These are phyloP conservation scores for Zelleria hepariella DNA, from an alignment of 2,888 invertebrate genomes.

Conservation along the genomic window DNA sequence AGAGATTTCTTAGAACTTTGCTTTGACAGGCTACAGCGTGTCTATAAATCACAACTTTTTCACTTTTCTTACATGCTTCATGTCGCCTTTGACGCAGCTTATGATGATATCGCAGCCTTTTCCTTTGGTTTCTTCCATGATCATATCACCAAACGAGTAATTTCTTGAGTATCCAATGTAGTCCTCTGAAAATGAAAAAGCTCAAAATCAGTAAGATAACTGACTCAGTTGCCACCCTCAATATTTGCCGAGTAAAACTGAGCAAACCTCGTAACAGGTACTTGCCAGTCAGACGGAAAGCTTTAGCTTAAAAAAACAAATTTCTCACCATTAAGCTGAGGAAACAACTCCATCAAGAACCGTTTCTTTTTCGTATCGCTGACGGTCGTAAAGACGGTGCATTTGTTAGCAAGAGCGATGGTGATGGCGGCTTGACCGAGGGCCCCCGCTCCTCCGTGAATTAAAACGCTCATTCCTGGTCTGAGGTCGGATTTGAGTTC, in stretches of 20 bases:
- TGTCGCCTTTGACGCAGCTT: conserved; percentile 22
- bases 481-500: conserved; percentile 13
- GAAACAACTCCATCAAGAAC: conserved; percentile 38
- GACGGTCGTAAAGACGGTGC: conserved; percentile 42
- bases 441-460: conserved; percentile 45
- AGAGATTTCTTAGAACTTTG: too few relatives aligned
- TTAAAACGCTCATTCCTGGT: conserved; percentile 21
- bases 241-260: too few relatives aligned
- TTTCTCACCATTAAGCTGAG: conserved; percentile 12
- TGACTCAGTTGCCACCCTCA: too few relatives aligned
- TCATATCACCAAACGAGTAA: conserved; percentile 32
- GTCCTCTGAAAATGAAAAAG: conserved; percentile 31
- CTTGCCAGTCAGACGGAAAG: too few relatives aligned
- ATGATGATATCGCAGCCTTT: conserved; percentile 32
- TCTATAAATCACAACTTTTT: too few relatives aligned
- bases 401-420: conserved; percentile 31
- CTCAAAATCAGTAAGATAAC: too few relatives aligned
- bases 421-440: conserved; percentile 44
- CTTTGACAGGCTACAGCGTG: too few relatives aligned
- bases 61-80: conserved; percentile 30
- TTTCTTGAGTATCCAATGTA: conserved; percentile 42
- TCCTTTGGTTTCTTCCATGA: conserved; percentile 28
- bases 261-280: too few relatives aligned
- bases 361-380: conserved; percentile 38
- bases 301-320: too few relatives aligned